Base-by-base conservation (phyloP, 2,888 invertebrate genomes). In the Cryptocephalus primarius region DNA sequence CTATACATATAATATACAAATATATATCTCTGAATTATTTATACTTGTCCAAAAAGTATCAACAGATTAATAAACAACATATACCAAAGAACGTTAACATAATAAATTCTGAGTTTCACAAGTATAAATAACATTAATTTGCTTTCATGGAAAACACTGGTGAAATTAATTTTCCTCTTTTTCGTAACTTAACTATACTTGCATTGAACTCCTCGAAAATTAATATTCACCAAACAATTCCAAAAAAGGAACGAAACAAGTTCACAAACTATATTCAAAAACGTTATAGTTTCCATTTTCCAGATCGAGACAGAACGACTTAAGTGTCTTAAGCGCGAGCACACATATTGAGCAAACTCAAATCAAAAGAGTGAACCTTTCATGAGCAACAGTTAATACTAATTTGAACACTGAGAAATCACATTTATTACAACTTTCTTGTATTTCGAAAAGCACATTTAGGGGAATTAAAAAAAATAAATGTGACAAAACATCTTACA, bases 101-200 rank as follows among this genome's bases (percentile, higher is more conserved):
- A 12, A 36, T 11, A 11, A 36, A 36, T 36, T 36, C 12, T 11
- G 36, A 47, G 36, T 36, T 51, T 34, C 48, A 55, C 57, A 56
- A 56, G 59, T 58, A 58, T 58, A 57, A 55, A 58, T 58, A 57
- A 58, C 45, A 44, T 47, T 43, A 45, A 47, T 53, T 55, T 56
- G 61, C 59, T 62, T 62, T 62, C 62, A 61, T 48, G 55, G 62
- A 62, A 62, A 62, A 61, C 62, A 62, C 48, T 52, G 55, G 49
- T 57, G 54, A 57, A 60, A 58, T 54, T 54, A 53, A 49, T 46
- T 52, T 53, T 44, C 42, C 52, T 22, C 22, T 4, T 22, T 22
- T 22, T 22, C 22, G 22, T 22, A 22, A 22, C 22, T 22, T 22
- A 48, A 48, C 42, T 50, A 47, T 22, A 22, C 38, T 54, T 55